Evolutionary conservation across 2,797 vertebrate species (phyloP).

Genomic region (Arrhamphus sclerolepis): DNA sequence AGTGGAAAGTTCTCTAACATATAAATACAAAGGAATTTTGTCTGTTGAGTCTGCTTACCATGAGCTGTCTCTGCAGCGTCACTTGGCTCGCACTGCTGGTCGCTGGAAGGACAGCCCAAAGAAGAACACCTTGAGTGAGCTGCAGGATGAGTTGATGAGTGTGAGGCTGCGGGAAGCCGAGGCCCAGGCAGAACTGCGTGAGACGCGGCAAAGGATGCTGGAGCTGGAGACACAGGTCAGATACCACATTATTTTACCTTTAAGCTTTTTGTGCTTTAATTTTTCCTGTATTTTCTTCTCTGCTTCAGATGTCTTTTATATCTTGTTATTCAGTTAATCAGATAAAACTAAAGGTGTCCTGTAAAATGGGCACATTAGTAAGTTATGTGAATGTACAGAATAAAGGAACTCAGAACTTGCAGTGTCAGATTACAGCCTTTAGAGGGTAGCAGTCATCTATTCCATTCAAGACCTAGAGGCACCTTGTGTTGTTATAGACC

Average conservation of each 20-base stretch:
- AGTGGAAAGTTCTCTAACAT: no score
- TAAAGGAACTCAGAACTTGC: constrained; percentile 14
- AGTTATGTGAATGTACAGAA: neutral
- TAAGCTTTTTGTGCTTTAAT: neutral
- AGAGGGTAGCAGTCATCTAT: constrained; percentile 64
- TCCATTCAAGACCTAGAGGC: neutral
- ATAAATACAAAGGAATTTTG: neutral
- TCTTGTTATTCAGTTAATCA: neutral
- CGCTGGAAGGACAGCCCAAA: constrained; percentile 94
- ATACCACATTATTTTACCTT: neutral
- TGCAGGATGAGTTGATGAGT: constrained; percentile 97
- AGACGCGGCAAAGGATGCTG: constrained; percentile 92
- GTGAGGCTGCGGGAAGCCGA: constrained; percentile 93
- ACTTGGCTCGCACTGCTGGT: constrained; percentile 89
- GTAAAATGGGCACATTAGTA: neutral
- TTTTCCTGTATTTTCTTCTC: neutral
- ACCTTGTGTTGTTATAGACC: no score
- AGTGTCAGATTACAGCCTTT: constrained; percentile 37
- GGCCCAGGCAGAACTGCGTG: constrained; percentile 91
- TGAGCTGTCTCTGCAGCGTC: constrained; percentile 77
- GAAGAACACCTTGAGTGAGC: constrained; percentile 90
- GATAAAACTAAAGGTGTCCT: neutral
- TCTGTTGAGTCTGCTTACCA: constrained; percentile 6
- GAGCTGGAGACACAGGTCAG: constrained; percentile 96
- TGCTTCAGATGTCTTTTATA: neutral